phyloP scores from a whole-genome alignment of 2,797 vertebrate species.

The Pangasius krempfi region DNA sequence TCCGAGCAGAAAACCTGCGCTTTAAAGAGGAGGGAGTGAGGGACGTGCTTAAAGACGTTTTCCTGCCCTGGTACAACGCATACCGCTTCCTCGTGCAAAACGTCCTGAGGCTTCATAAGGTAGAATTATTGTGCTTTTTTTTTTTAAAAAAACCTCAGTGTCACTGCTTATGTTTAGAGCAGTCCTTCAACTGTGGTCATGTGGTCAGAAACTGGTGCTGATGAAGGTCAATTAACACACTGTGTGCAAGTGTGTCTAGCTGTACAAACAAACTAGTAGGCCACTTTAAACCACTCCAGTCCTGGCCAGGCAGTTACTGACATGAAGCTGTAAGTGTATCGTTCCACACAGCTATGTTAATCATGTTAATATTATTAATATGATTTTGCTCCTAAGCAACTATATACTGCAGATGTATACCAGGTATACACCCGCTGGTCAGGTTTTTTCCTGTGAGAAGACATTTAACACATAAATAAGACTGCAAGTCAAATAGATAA shows the following conservation, averaged over 20 bases:
- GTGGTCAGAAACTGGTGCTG: background rate
- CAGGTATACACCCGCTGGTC: background rate
- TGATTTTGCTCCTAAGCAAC: background rate
- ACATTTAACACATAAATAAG: background rate
- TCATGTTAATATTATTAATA: background rate
- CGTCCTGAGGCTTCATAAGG: constrained; percentile 88
- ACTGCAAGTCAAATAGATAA: background rate
- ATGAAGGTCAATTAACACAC: background rate
- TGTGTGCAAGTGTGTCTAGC: background rate
- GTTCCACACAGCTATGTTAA: background rate
- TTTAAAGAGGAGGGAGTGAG: constrained; percentile 97
- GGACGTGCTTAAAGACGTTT: constrained; percentile 94
- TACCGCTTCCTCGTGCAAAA: constrained; percentile 98
- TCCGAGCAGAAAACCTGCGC: constrained; percentile 93
- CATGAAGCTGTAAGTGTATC: background rate
- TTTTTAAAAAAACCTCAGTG: background rate
- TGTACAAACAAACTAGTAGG: background rate
- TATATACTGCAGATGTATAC: background rate
- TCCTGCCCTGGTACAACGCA: constrained; percentile 97
- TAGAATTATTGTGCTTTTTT: constrained; percentile 57
- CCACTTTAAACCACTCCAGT: background rate
- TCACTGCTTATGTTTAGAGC: background rate
- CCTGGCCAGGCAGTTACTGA: background rate
- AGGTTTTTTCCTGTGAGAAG: background rate
- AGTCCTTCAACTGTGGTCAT: background rate